phyloP scores from a whole-genome alignment of 2,113 vertebrate genomes.

The human (Homo sapiens) region DNA sequence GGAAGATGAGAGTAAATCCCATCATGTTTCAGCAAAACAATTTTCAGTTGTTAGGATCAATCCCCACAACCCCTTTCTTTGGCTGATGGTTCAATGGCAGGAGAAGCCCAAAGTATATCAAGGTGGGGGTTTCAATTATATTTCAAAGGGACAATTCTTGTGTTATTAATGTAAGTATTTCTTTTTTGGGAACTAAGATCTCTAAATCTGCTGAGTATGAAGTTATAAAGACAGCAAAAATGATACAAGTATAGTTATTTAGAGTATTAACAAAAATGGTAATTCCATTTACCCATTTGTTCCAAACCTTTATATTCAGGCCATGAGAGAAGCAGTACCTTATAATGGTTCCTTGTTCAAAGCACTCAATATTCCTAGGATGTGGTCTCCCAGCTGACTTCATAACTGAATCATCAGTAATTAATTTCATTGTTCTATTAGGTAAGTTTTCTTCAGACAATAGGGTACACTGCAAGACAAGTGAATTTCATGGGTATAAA shows the following conservation, averaged over 20 bases:
- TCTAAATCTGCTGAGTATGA: background rate
- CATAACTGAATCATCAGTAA: background rate
- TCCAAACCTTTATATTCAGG: background rate
- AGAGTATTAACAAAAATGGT: background rate
- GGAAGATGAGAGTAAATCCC: background rate
- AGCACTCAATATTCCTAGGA: background rate
- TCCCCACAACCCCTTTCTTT: background rate
- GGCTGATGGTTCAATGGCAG: background rate
- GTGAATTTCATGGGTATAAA: background rate
- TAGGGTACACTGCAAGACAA: background rate
- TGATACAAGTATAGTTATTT: background rate
- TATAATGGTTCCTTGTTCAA: background rate
- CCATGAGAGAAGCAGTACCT: background rate
- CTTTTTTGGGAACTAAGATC: background rate
- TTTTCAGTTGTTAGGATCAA: background rate
- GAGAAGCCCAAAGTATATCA: background rate
- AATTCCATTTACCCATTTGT: background rate
- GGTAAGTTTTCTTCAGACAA: background rate
- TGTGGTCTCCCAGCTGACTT: background rate
- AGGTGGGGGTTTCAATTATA: background rate
- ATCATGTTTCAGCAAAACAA: background rate
- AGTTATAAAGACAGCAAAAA: constrained; percentile 22
- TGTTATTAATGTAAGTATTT: background rate
- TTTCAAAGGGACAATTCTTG: background rate
- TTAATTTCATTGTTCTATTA: background rate